Conservation (phyloP, 2,113 vertebrate species). For the Bubo scandiacus region DNA sequence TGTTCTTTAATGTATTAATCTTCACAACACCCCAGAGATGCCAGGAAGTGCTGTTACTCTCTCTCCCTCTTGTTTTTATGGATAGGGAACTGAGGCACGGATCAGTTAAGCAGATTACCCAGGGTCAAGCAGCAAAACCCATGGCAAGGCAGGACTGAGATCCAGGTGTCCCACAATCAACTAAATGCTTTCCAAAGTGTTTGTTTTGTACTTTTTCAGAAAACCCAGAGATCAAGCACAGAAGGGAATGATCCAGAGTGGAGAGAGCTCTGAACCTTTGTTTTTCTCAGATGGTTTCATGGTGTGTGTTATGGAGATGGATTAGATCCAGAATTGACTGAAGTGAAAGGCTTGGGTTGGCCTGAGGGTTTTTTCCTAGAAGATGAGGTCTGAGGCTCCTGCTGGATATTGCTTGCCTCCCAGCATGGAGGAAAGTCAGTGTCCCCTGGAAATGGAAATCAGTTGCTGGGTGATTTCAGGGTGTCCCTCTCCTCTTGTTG, state of each 20-base stretch:
- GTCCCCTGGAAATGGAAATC: neutral
- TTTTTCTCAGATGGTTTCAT: neutral
- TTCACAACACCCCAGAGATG: neutral
- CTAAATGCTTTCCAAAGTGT: neutral
- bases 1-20: neutral
- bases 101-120: neutral
- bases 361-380: neutral
- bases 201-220: neutral
- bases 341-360: neutral
- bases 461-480: neutral
- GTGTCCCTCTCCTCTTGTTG: neutral
- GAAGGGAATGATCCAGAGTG: neutral
- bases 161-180: neutral
- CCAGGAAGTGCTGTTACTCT: neutral
- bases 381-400: neutral
- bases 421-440: rapidly evolving
- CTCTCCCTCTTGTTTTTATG: neutral
- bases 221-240: neutral
- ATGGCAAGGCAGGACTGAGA: neutral
- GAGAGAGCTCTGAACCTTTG: neutral
- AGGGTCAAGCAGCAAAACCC: neutral
- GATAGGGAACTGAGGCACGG: neutral
- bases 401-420: neutral
- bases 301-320: neutral
- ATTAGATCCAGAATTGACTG: neutral